These are phyloP conservation scores for Leptopilina drosophilae DNA, from an alignment of 2,888 invertebrate species.

Conservation along the genomic window DNA sequence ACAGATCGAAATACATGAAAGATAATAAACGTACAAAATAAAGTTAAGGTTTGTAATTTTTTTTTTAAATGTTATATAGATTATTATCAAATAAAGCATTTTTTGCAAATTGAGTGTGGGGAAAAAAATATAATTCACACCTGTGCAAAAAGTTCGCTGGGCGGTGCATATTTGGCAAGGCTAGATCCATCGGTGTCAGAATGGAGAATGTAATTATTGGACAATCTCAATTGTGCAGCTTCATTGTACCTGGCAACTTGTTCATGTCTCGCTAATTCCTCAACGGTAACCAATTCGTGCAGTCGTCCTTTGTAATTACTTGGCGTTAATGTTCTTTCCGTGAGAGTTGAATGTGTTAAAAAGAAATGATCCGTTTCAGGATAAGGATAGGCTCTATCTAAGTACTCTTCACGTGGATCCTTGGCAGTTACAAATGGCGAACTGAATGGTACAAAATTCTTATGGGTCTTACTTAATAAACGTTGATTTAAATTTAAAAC, in stretches of 20 bases:
- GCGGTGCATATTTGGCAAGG: conserved; percentile 86
- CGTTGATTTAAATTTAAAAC: conserved; percentile 82
- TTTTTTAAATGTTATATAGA: too few species aligned
- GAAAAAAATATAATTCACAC: conserved; percentile 54
- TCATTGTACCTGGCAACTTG: conserved; percentile 85
- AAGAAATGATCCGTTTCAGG: conserved; percentile 83
- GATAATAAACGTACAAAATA: too few species aligned
- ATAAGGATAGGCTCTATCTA: conserved; percentile 82
- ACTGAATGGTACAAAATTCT: conserved; percentile 79
- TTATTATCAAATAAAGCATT: too few species aligned
- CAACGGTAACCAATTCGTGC: conserved; percentile 86
- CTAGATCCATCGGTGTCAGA: conserved; percentile 84
- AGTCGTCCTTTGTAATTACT: conserved; percentile 86
- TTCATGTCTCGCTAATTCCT: conserved; percentile 87
- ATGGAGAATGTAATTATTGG: conserved; percentile 81
- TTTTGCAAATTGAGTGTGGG: too few species aligned
- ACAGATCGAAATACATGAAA: too few species aligned
- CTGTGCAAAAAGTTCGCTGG: conserved; percentile 87
- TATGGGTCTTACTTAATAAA: conserved; percentile 78
- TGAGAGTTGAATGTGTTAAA: conserved; percentile 83
- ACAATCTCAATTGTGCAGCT: conserved; percentile 80
- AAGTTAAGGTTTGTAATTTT: too few species aligned
- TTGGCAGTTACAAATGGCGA: conserved; percentile 79
- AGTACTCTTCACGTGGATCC: conserved; percentile 76
- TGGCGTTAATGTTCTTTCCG: conserved; percentile 81